These are phyloP conservation scores for Panulirus ornatus DNA, from an alignment of 1,140 invertebrate genomes.

Conservation along the genomic window DNA sequence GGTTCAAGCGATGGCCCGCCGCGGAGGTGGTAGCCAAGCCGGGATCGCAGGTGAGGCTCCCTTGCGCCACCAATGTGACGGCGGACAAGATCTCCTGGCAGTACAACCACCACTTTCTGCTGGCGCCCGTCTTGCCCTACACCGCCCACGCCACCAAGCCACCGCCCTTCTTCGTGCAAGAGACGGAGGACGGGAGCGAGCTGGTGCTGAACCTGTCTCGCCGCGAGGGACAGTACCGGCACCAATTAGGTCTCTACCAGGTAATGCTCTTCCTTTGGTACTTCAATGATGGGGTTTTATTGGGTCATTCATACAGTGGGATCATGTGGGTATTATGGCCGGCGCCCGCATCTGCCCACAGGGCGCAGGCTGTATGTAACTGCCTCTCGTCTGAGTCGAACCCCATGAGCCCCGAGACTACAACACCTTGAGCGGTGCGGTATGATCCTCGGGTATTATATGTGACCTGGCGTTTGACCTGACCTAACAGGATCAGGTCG, in stretches of 20 bases:
- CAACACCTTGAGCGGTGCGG: no score
- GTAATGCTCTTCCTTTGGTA: no score
- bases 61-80: conserved; percentile 60
- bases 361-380: no score
- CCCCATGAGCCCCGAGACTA: no score
- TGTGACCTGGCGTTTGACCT: no score
- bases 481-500: no score
- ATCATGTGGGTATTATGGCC: no score
- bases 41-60: not conserved
- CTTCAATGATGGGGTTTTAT: no score
- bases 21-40: conserved; percentile 39
- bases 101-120: conserved; percentile 58
- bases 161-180: conserved; percentile 14
- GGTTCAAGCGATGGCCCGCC: conserved; percentile 38
- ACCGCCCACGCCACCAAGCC: not conserved
- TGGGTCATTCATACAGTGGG: no score
- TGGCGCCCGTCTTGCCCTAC: not conserved
- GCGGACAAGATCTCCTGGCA: conserved; percentile 67
- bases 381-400: no score
- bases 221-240: conserved; percentile 16
- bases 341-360: no score
- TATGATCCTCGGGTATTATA: no score
- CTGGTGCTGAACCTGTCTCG: conserved; percentile 21
- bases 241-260: conserved; percentile 55
- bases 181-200: conserved; percentile 29